Evolutionary conservation across 2,888 invertebrate genomes (phyloP).

Genomic region (Alentia gelatinosa): DNA sequence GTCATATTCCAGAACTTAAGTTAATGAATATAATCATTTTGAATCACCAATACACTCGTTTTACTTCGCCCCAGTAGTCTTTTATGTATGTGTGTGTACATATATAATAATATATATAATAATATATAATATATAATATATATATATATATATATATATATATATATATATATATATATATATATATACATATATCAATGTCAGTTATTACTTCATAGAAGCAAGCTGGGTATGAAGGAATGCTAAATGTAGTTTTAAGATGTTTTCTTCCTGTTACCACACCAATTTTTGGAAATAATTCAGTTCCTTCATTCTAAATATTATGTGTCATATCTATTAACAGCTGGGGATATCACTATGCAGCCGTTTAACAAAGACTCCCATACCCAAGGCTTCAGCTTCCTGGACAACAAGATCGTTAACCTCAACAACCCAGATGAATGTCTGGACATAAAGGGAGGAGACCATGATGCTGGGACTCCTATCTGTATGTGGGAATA

Average conservation of each 20-base stretch:
- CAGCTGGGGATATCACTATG: background rate
- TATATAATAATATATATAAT: background rate
- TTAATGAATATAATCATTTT: background rate
- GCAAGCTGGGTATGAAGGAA: background rate
- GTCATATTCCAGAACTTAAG: background rate
- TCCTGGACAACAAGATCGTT: background rate
- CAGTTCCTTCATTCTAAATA: background rate
- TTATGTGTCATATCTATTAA: background rate
- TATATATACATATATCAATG: background rate
- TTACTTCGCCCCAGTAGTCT: background rate
- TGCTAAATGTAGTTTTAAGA: background rate
- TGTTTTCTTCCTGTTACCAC: background rate
- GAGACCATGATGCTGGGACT: background rate
- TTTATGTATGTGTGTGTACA: background rate
- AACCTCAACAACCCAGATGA: background rate
- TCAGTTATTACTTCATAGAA: background rate
- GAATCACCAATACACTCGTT: background rate
- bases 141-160: background rate
- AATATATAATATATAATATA: background rate
- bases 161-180: background rate
- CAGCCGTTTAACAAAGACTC: background rate
- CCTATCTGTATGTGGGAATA: background rate
- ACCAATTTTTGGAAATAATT: background rate
- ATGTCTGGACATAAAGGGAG: background rate
- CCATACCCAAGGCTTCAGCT: background rate